phyloP scores from a whole-genome alignment of 2,888 invertebrate species.

The Parnassius smintheus region DNA sequence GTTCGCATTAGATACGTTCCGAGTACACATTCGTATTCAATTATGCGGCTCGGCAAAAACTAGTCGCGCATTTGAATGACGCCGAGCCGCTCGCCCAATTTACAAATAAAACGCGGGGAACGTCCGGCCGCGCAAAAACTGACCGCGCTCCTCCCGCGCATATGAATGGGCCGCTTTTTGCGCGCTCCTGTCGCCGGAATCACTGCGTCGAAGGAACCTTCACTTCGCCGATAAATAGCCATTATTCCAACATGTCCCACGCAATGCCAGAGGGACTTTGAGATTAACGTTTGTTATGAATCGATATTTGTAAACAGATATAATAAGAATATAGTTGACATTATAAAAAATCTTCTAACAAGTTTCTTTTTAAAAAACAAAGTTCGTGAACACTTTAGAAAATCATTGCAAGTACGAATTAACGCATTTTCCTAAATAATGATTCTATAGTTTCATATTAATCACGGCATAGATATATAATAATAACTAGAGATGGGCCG shows the following conservation, averaged over 20 bases:
- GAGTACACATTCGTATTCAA: conserved; percentile 72
- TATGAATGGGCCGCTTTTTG: conserved; percentile 76
- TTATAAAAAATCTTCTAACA: too few species aligned
- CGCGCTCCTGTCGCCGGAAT: conserved; percentile 33
- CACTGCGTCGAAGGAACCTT: conserved; percentile 17
- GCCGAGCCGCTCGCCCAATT: conserved; percentile 58
- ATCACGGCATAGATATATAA: too few species aligned
- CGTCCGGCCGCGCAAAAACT: conserved; percentile 74
- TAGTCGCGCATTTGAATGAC: conserved; percentile 77
- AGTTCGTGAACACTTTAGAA: too few species aligned
- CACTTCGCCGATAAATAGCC: conserved; percentile 26
- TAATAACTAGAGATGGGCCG: too few species aligned
- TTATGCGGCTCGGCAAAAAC: conserved; percentile 71
- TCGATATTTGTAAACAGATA: neutral
- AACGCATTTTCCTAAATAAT: too few species aligned
- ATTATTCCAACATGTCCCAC: conserved; percentile 22
- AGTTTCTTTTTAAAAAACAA: too few species aligned
- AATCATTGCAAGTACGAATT: too few species aligned
- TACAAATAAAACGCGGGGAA: conserved; percentile 77
- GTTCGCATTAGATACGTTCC: conserved; percentile 40
- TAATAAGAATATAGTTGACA: too few species aligned
- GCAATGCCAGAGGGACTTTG: conserved; percentile 30
- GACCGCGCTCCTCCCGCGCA: conserved; percentile 64
- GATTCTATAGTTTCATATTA: too few species aligned
- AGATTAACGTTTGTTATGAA: conserved; percentile 13